Percentiles rank a stretch among this genome's conserved stretches.
Conservation (phyloP, 1,140 invertebrate species). For the Dolichoris vasculosae region DNA sequence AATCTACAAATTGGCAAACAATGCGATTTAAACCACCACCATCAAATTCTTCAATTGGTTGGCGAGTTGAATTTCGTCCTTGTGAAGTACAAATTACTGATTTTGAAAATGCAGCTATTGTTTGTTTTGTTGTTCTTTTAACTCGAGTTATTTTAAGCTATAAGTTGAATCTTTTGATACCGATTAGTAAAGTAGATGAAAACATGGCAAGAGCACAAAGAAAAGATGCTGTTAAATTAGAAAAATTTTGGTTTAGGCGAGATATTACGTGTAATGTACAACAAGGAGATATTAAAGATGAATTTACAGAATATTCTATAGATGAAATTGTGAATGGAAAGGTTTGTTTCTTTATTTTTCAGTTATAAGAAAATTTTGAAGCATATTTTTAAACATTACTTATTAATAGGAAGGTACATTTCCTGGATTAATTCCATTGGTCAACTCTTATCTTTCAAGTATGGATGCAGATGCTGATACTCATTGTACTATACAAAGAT, state of each 20-base stretch:
- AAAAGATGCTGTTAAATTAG: slow-evolving; percentile 86
- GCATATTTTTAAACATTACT: background rate
- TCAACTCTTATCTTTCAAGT: slow-evolving; percentile 92
- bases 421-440: slow-evolving; percentile 95
- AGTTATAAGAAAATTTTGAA: background rate
- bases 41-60: slow-evolving; percentile 95
- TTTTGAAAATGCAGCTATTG: slow-evolving; percentile 99
- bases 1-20: slow-evolving; percentile 99
- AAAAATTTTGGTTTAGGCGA: slow-evolving; percentile 94
- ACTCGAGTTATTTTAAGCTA: slow-evolving; percentile 98
- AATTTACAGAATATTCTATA: slow-evolving; percentile 87
- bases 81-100: slow-evolving; percentile 99
- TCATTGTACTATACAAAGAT: slow-evolving; percentile 97
- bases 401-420: slow-evolving; percentile 84
- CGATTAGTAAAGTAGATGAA: slow-evolving; percentile 98
- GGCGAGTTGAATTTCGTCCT: slow-evolving; percentile 99
- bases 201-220: slow-evolving; percentile 97
- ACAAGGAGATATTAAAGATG: slow-evolving; percentile 66
- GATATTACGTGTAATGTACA: slow-evolving; percentile 79
- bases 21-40: slow-evolving; percentile 99
- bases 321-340: slow-evolving; percentile 99
- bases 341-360: slow-evolving; percentile 72
- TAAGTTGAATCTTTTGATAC: slow-evolving; percentile 96
- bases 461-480: slow-evolving; percentile 98
- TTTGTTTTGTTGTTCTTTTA: slow-evolving; percentile 97